Base-by-base conservation (phyloP, 2,888 invertebrate species). In the Aromia moschata region DNA sequence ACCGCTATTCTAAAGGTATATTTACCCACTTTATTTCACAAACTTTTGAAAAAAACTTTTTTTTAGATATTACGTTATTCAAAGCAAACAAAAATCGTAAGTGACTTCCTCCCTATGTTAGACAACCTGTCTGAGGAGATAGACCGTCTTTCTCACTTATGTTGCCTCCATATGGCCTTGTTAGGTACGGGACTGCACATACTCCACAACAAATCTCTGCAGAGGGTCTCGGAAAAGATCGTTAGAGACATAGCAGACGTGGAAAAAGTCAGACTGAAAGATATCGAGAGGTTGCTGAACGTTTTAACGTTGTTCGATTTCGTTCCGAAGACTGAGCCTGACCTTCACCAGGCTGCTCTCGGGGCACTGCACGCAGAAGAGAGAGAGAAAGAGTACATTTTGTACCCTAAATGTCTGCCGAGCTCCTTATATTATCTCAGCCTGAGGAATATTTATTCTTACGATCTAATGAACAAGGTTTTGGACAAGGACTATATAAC, bases 211-310 rank as follows among this genome's bases (percentile, higher is more conserved):
- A 67, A 75, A 37, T 70, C 83, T 1, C 68, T 86, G 7, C 75
- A 82, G 43, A 71, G 81, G 30, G 84, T 90, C 45, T 79, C 87
- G 0, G 70, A 85, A 41, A 83, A 83, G 60, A 82, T 89, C 14
- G 75, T 81, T 5, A 68, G 77, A 1, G 79, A 85, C 18, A 73
- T 90, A 0, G 62, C 81, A 2, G 60, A 74, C 53, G 25, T 60
- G 2, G 58, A 70, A n/a, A 60, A 62, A 31, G 69, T 78, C 1
- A 84, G 92, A 61, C 44, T 92, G 0, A 93, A 93, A 79, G 93
- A 93, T 74, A 80, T 93, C 20, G 93, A 93, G 78, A 84, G 92
- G 68, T 78, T 92, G 5, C 78, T 86, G 1, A 82, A 89, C 60
- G 83, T 84, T 0, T 84, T 87, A 71, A 84, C 85, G 1, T 83